Evolutionary conservation across 1,140 invertebrate genomes (phyloP), one percentile per base, ranked within the genome.

Genomic region (Bombus fervidus): DNA sequence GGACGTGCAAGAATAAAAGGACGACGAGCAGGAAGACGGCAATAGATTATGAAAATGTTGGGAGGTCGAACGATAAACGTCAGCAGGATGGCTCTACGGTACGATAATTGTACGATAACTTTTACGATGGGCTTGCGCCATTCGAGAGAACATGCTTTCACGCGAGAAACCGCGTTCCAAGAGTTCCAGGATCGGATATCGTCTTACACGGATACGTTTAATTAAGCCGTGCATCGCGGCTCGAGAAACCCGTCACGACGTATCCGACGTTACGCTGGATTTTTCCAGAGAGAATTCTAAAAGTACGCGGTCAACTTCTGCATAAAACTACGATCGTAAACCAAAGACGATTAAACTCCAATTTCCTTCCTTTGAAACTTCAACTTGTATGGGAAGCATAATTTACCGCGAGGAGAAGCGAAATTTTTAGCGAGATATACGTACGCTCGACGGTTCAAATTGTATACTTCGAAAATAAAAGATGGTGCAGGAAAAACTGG

Each of bases 51-150:
- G 59, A 83, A 91, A 89, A 83, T 86, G 86, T 82, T 86, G 76
- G 68, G 86, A 64, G 86, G 84, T 69, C 71, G 74, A 83, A 85
- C 81, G 85, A 83, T 87, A 87, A 92, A 86, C 47, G 69, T 84
- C 81, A 81, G 76, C 77, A 66, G 53, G 77, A 75, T 72, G 69
- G 81, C n/a, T 75, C 41, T 87, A 87, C 62, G 43, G 75, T 81
- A 83, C 68, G 85, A 90, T 90, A 87, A 91, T 87, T 89, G 87
- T 83, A 69, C 79, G 64, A 90, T 89, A 85, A 84, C 69, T 89
- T 91, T 83, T 89, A 86, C 85, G 87, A 89, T 59, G 57, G 72
- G 78, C 72, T 86, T 86, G 71, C 69, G 34, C 53, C 79, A 57
- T 87, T 62, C 72, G 82, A 31, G 81, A 59, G 13, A 73, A 73